phyloP scores from a whole-genome alignment of 1,140 invertebrate genomes.

The Heliconius melpomene region DNA sequence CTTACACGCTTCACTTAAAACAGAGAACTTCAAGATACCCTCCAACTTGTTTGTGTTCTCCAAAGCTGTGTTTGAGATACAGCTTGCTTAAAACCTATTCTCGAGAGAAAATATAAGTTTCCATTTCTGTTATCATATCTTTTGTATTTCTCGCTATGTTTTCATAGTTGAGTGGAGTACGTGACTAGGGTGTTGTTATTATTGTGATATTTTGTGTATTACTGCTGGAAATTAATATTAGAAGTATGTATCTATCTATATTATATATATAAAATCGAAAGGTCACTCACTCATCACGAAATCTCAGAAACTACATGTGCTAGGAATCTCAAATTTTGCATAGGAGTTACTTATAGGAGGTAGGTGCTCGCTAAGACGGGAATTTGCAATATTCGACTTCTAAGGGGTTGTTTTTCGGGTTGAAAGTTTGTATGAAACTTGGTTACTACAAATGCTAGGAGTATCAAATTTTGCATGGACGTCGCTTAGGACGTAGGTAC shows the following conservation, averaged over 20 bases:
- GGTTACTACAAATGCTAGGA: no score
- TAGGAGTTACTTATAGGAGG: no score
- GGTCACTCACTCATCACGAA: no score
- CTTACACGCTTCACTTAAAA: slow-evolving; percentile 13
- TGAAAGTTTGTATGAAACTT: no score
- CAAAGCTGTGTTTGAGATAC: background rate
- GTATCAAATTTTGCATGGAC: no score
- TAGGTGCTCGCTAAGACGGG: no score
- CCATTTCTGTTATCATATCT: background rate
- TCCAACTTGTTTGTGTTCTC: slow-evolving; percentile 7
- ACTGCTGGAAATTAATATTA: background rate
- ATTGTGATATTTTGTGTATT: background rate
- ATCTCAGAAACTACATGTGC: no score
- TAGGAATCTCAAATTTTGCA: no score
- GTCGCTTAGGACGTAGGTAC: no score
- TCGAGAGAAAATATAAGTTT: slow-evolving; percentile 3
- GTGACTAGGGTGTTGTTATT: background rate
- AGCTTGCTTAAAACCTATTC: slow-evolving; percentile 2
- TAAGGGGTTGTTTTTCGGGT: no score
- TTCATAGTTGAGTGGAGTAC: slow-evolving; percentile 2
- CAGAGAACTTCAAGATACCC: slow-evolving; percentile 4
- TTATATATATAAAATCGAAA: no score
- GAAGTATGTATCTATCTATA: background rate
- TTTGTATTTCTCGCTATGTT: background rate
- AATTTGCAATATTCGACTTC: no score